phyloP scores from a whole-genome alignment of 2,797 vertebrate species.

The Phalloptychus januarius region DNA sequence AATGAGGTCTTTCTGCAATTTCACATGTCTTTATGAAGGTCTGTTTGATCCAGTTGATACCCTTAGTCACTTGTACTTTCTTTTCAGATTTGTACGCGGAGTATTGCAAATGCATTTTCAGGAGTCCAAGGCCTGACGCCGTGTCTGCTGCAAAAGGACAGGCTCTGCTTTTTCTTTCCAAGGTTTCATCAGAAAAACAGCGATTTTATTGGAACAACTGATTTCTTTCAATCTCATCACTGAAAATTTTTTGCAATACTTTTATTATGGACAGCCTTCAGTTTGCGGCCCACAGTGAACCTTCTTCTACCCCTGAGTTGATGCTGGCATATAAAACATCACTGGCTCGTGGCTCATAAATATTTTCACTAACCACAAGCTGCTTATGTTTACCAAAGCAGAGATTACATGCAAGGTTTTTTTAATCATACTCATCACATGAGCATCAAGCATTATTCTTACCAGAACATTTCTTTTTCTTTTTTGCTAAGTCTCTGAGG shows the following conservation, averaged over 20 bases:
- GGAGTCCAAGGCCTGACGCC: slow-evolving; percentile 40
- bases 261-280: neutral
- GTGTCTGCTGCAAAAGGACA: slow-evolving; percentile 11
- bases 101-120: slow-evolving; percentile 21
- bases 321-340: slow-evolving; percentile 4
- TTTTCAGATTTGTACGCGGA: slow-evolving; percentile 15
- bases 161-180: slow-evolving; percentile 13
- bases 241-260: neutral
- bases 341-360: neutral
- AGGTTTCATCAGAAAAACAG: slow-evolving; percentile 12
- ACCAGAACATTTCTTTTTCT: slow-evolving; percentile 1
- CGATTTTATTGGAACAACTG: neutral
- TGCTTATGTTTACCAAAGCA: neutral
- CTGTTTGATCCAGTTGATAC: slow-evolving; percentile 29
- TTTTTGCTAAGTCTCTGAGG: neutral
- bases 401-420: slow-evolving; percentile 9
- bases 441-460: neutral
- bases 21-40: slow-evolving; percentile 11
- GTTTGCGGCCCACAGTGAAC: slow-evolving; percentile 3
- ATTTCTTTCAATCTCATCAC: neutral
- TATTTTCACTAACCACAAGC: slow-evolving; percentile 17
- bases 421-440: neutral
- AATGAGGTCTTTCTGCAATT: slow-evolving; percentile 38
- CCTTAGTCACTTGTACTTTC: slow-evolving; percentile 25
- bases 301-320: neutral